Evolutionary conservation across 2,797 vertebrate species (phyloP).

Genomic region (Anabacerthia variegaticeps): DNA sequence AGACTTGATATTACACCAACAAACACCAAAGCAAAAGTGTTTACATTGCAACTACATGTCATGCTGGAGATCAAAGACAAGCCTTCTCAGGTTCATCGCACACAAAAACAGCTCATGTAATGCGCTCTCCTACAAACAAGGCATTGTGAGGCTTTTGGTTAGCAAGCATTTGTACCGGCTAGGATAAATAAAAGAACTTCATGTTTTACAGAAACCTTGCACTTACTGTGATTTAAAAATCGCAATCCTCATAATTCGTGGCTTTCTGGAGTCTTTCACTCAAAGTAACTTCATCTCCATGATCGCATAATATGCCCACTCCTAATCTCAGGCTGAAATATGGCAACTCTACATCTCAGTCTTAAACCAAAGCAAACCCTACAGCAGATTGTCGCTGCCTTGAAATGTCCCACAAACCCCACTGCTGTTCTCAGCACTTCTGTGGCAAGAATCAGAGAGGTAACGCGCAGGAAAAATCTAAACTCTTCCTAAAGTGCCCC

Average conservation of each 20-base stretch:
- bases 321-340: neutral
- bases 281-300: neutral
- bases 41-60: neutral
- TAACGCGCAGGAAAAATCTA: rapidly evolving
- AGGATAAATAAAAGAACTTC: neutral
- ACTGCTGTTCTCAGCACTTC: neutral
- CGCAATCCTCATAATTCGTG: neutral
- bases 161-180: neutral
- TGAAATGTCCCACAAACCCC: neutral
- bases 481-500: slow-evolving; percentile 17
- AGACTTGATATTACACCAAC: neutral
- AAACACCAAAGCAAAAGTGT: neutral
- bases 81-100: neutral
- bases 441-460: neutral
- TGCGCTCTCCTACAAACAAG: neutral
- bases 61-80: neutral
- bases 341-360: neutral
- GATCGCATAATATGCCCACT: neutral
- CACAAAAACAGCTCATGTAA: neutral
- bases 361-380: neutral
- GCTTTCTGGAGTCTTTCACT: neutral
- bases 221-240: neutral
- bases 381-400: neutral
- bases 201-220: neutral
- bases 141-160: neutral